Evolutionary conservation across 2,797 vertebrate species (phyloP), one percentile per base, ranked within the genome.

Genomic region (Dryobates pubescens): DNA sequence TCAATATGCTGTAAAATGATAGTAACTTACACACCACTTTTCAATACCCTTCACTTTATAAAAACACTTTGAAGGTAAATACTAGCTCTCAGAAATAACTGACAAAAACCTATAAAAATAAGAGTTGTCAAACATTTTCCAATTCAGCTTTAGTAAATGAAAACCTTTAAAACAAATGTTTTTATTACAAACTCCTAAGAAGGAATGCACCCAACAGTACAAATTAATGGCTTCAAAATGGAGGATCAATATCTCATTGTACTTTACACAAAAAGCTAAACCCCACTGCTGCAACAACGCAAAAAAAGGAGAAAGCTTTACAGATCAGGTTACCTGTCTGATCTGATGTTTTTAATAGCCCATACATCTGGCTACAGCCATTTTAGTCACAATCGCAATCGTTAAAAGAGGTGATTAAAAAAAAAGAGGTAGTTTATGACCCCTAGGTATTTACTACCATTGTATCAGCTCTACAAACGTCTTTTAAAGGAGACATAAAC

Each of bases 261-360:
- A 86, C 71, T 95, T 97, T 95, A 96, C 32, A 96, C 86, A 96
- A 94, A 97, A 80, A 94, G 51, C 82, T 92, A 95, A 95, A 83
- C 20, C 67, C 34, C 70, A 93, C 43, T 93, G 59, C 86, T 91
- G 82, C 73, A 96, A 91, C 64, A 85, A 92, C 89, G 72, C 81
- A 63, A 95, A 92, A 95, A 96, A 95, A 96, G 72, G 73, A 95
- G 36, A 96, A 95, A 82, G 81, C 77, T 96, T 90, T 95, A 58
- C 74, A 90, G 92, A 97, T 97, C 95, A 92, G 61, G 69, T 97
- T 97, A 95, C 94, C 84, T 86, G 71, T 82, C 88, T 86, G 68
- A 97, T 90, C 82, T 92, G 94, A 95, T 82, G 93, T 92, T 97
- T 97, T 97, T 96, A 95, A 95, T 93, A 97, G 92, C 88, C 88